These are phyloP conservation scores for Drosophila pseudoobscura DNA, from an alignment of 1,140 invertebrate genomes.

Conservation along the genomic window DNA sequence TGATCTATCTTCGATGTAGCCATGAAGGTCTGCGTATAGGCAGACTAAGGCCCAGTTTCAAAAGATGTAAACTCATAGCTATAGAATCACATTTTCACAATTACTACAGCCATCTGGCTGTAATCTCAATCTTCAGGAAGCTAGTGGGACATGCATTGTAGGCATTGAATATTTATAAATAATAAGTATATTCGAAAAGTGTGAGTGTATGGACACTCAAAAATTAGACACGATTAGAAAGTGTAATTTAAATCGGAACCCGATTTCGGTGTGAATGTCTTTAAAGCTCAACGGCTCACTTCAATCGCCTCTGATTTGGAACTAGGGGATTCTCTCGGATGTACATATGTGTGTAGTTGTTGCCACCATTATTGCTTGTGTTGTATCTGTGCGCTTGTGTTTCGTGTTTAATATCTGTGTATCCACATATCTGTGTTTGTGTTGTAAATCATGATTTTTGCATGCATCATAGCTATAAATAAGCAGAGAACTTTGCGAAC, in stretches of 20 bases:
- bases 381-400: slow-evolving; percentile 36
- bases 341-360: slow-evolving; percentile 14
- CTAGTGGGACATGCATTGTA: too few relatives aligned
- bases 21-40: too few relatives aligned
- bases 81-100: too few relatives aligned
- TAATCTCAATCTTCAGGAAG: too few relatives aligned
- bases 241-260: background rate
- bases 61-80: too few relatives aligned
- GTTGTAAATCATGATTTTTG: slow-evolving; percentile 78
- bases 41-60: too few relatives aligned
- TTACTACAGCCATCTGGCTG: too few relatives aligned
- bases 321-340: too few relatives aligned
- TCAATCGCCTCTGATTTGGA: too few relatives aligned
- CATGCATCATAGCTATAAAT: slow-evolving; percentile 78
- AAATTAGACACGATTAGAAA: background rate
- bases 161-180: too few relatives aligned
- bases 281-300: slow-evolving; percentile 10
- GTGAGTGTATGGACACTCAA: too few relatives aligned
- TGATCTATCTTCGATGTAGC: too few relatives aligned
- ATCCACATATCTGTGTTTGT: slow-evolving; percentile 43
- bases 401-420: slow-evolving; percentile 36
- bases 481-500: slow-evolving; percentile 56
- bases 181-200: background rate
- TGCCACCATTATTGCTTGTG: slow-evolving; percentile 29
- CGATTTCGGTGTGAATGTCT: slow-evolving; percentile 11